These are phyloP conservation scores for Phalanger gymnotis DNA, from an alignment of 2,797 vertebrate genomes.

Conservation along the genomic window DNA sequence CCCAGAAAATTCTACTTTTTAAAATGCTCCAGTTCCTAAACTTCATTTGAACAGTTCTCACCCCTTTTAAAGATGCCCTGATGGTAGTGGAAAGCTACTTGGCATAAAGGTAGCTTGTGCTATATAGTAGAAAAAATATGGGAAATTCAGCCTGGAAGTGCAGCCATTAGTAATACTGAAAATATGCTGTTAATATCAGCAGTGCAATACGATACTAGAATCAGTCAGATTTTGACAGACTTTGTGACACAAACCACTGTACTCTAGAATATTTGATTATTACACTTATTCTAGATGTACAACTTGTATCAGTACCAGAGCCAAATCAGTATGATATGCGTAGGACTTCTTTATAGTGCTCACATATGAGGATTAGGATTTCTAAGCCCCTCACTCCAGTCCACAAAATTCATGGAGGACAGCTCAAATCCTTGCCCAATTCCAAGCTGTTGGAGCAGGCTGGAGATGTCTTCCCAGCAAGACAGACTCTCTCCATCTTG, in stretches of 20 bases:
- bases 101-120: not conserved
- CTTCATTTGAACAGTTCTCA: not conserved
- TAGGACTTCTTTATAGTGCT: not conserved
- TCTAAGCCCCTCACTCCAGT: not conserved
- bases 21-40: not conserved
- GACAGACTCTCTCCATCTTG: not conserved
- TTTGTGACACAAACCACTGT: not conserved
- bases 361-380: not conserved
- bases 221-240: not conserved
- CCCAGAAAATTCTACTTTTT: not conserved
- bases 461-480: not conserved
- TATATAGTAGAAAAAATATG: not conserved
- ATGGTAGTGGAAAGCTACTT: not conserved
- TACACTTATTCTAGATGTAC: not conserved
- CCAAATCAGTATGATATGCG: not conserved
- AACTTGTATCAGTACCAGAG: not conserved
- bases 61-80: not conserved
- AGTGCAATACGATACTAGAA: not conserved
- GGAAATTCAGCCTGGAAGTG: not conserved
- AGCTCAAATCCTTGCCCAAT: not conserved
- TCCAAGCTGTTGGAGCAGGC: not conserved
- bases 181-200: not conserved
- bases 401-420: not conserved
- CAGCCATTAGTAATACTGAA: not conserved
- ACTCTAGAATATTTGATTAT: not conserved